Percentiles rank a stretch among this genome's conserved stretches.
phyloP scores from a whole-genome alignment of 2,113 vertebrate species.

The Steatornis caripensis region DNA sequence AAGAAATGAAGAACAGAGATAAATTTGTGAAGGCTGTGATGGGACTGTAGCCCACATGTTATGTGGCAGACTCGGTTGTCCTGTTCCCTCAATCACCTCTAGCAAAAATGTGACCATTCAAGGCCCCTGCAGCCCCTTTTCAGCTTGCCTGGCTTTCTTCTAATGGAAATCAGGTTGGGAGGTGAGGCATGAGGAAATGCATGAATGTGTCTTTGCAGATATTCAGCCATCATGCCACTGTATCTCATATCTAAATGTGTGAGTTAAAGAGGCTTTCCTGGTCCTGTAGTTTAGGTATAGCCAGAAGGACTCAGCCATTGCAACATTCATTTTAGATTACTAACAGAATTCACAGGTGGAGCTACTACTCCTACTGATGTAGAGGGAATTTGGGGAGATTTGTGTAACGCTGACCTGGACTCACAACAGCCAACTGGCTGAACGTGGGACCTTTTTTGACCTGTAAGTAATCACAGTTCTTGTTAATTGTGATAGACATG shows the following conservation, averaged over 20 bases:
- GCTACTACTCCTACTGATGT: background rate
- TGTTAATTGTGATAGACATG: background rate
- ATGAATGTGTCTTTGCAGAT: background rate
- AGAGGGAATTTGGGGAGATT: background rate
- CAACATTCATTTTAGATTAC: background rate
- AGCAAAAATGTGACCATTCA: background rate
- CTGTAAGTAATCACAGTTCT: background rate
- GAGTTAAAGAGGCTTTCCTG: background rate
- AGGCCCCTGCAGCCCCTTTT: background rate
- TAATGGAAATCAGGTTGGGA: background rate
- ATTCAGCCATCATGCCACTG: background rate
- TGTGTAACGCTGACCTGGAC: background rate
- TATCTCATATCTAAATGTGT: background rate
- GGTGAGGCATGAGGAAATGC: accelerated
- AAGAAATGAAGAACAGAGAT: background rate
- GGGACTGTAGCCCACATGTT: background rate
- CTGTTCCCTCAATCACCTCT: background rate
- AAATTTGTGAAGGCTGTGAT: background rate
- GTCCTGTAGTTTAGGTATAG: background rate
- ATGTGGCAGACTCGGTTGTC: background rate
- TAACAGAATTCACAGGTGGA: background rate
- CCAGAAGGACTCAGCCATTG: background rate
- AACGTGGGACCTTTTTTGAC: background rate
- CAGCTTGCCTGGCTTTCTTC: background rate
- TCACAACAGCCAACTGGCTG: background rate